These are phyloP conservation scores for Ectemnius continuus DNA, from an alignment of 2,888 invertebrate species.

Conservation along the genomic window DNA sequence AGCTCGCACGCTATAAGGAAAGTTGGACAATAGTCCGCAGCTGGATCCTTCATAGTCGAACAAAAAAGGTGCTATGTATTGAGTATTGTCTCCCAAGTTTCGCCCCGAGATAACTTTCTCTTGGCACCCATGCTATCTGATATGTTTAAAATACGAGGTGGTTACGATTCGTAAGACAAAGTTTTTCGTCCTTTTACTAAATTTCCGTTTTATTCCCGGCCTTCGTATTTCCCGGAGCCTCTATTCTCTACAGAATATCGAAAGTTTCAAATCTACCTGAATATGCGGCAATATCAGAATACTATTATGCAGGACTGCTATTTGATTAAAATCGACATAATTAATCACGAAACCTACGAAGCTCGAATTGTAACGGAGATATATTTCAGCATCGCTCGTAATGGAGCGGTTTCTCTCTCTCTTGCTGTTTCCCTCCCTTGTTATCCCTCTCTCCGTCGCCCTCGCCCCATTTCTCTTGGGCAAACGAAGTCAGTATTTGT, in stretches of 20 bases:
- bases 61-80: not conserved
- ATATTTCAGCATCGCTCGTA: slow-evolving; percentile 38
- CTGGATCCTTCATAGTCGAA: not conserved
- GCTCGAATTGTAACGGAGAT: slow-evolving; percentile 32
- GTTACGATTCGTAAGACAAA: too few relatives aligned
- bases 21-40: slow-evolving; percentile 6
- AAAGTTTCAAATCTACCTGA: too few relatives aligned
- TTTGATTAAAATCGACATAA: slow-evolving; percentile 63
- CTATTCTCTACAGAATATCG: too few relatives aligned
- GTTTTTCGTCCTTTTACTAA: too few relatives aligned
- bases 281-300: too few relatives aligned
- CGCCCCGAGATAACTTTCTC: not conserved
- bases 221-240: too few relatives aligned
- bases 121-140: not conserved
- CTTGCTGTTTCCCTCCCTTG: too few relatives aligned
- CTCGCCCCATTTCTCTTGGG: slow-evolving; percentile 3
- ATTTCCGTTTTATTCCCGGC: too few relatives aligned
- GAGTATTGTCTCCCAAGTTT: slow-evolving; percentile 5
- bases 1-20: not conserved
- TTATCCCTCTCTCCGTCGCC: slow-evolving; percentile 27
- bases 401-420: slow-evolving; percentile 12
- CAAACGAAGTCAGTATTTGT: slow-evolving; percentile 29
- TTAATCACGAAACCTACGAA: slow-evolving; percentile 57
- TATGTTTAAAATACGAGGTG: too few relatives aligned
- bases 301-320: not conserved